These are phyloP conservation scores for Struthio camelus DNA, from an alignment of 2,113 vertebrate species.

Conservation along the genomic window DNA sequence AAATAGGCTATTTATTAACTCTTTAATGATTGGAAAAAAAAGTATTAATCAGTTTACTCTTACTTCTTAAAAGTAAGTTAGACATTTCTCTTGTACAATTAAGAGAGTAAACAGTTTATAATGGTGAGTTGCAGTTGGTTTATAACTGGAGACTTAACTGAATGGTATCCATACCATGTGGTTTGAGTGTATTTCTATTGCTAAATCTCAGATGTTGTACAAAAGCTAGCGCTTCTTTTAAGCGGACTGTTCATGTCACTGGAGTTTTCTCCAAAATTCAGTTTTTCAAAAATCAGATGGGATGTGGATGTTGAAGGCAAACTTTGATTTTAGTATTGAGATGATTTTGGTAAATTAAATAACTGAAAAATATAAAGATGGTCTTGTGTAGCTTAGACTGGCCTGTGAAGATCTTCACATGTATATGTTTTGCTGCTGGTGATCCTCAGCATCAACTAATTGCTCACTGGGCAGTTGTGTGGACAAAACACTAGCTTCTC, in stretches of 20 bases:
- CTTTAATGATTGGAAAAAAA: not conserved
- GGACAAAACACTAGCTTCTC: not conserved
- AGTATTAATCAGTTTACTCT: not conserved
- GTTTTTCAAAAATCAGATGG: not conserved
- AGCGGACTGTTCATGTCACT: not conserved
- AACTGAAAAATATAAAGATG: not conserved
- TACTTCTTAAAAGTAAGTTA: not conserved
- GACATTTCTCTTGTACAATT: not conserved
- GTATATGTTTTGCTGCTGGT: not conserved
- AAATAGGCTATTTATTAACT: not conserved
- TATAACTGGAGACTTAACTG: not conserved
- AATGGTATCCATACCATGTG: not conserved
- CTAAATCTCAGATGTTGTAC: not conserved
- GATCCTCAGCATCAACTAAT: not conserved
- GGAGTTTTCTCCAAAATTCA: not conserved
- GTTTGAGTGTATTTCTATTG: not conserved
- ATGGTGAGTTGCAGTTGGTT: not conserved
- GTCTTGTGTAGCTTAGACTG: not conserved
- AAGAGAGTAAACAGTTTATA: not conserved
- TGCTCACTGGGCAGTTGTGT: not conserved
- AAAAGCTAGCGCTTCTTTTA: not conserved
- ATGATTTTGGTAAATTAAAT: not conserved
- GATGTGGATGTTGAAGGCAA: not conserved
- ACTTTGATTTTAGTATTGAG: not conserved
- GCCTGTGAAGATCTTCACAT: not conserved